These are phyloP conservation scores for Trileptium ribeirensis DNA, from an alignment of 2,888 invertebrate genomes.

Conservation along the genomic window DNA sequence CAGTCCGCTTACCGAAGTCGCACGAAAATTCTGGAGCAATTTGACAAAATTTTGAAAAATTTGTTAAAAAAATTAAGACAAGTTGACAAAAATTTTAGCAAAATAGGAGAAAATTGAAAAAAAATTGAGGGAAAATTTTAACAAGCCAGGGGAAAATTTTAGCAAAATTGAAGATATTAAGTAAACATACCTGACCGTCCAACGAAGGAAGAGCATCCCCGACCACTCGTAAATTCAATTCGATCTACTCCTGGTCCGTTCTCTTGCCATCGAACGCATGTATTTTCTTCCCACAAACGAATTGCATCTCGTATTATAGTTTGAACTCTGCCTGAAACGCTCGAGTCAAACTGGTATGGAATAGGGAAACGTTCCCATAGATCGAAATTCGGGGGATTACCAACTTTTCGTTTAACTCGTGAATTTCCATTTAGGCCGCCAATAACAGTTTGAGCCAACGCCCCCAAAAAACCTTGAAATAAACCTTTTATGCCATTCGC, in stretches of 20 bases:
- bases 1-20: too few relatives aligned
- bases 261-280: slow-evolving; percentile 43
- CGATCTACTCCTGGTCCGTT: slow-evolving; percentile 42
- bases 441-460: not conserved
- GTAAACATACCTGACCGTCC: slow-evolving; percentile 43
- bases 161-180: not conserved
- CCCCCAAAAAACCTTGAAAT: not conserved
- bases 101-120: not conserved
- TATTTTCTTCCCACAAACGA: slow-evolving; percentile 41
- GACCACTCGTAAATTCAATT: slow-evolving; percentile 49
- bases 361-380: not conserved
- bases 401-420: not conserved
- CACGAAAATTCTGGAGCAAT: too few relatives aligned
- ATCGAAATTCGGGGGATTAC: not conserved
- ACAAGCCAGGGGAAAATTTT: not conserved
- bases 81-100: not conserved
- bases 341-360: not conserved
- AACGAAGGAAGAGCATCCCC: slow-evolving; percentile 48
- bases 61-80: not conserved
- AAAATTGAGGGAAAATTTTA: not conserved
- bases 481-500: not conserved
- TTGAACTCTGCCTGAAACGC: not conserved
- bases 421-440: not conserved
- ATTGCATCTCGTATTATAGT: not conserved
- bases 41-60: not conserved